Evolutionary conservation across 2,113 vertebrate genomes (phyloP).

Genomic region (Triplophysa rosa): DNA sequence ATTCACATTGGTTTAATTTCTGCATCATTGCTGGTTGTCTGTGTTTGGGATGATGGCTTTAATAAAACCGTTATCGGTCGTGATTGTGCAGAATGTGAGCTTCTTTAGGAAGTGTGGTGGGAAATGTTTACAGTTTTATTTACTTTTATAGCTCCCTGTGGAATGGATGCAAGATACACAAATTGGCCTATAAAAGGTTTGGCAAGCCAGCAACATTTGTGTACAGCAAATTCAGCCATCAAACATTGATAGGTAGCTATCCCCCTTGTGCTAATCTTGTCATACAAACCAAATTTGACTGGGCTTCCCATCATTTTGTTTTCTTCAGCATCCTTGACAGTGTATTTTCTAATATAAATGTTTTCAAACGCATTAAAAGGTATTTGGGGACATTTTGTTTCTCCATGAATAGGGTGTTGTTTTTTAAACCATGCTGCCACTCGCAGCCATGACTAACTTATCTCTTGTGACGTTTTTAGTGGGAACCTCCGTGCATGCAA

Average conservation of each 20-base stretch:
- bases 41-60: constrained; percentile 8
- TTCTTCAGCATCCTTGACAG: neutral
- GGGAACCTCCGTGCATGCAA: constrained; percentile 24
- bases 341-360: neutral
- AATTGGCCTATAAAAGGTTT: constrained; percentile 23
- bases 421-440: neutral
- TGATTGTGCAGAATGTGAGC: constrained; percentile 1
- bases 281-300: neutral
- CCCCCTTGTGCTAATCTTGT: neutral
- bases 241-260: constrained; percentile 16
- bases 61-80: constrained; percentile 12
- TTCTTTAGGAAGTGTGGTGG: constrained; percentile 3
- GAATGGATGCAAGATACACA: constrained; percentile 26
- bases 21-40: neutral
- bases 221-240: constrained; percentile 24
- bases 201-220: constrained; percentile 19
- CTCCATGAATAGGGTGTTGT: neutral
- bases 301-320: neutral
- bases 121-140: constrained; percentile 28
- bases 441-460: neutral
- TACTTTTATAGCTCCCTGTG: constrained; percentile 18
- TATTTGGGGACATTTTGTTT: neutral
- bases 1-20: neutral
- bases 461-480: neutral
- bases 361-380: neutral